These are phyloP conservation scores for Temnothorax nylanderi DNA, from an alignment of 1,140 invertebrate species.

Conservation along the genomic window DNA sequence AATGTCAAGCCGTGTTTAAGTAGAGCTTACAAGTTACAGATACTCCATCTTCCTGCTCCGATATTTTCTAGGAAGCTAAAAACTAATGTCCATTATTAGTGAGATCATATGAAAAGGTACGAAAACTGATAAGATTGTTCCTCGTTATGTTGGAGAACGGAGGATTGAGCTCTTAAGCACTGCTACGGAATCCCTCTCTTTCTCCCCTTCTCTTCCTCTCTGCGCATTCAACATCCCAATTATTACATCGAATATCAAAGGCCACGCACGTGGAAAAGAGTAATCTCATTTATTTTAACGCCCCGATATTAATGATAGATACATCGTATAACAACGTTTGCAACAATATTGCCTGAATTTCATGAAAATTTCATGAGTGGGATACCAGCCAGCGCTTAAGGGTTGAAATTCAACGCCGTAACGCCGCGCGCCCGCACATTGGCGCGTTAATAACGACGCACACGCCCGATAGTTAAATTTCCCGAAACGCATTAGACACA, in stretches of 20 bases:
- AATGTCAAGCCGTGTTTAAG: background rate
- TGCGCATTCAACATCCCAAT: background rate
- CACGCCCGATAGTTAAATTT: constrained; percentile 16
- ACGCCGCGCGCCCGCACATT: background rate
- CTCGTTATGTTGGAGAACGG: background rate
- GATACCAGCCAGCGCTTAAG: background rate
- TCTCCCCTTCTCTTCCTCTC: background rate
- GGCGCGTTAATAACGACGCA: background rate
- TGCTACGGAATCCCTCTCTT: background rate
- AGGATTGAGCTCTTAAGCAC: background rate
- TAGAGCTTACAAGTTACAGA: background rate
- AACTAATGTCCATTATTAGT: background rate
- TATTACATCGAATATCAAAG: constrained; percentile 23
- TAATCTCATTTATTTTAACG: constrained; percentile 32
- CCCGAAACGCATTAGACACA: constrained; percentile 20
- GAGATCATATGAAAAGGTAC: background rate
- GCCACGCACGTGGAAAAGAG: constrained; percentile 15
- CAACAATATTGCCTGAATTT: background rate
- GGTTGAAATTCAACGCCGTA: constrained; percentile 8
- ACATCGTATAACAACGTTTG: background rate
- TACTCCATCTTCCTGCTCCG: background rate
- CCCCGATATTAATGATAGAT: background rate
- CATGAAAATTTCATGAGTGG: constrained; percentile 2
- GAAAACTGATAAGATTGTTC: background rate
- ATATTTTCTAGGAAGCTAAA: background rate